Percentiles rank a stretch among this genome's conserved stretches.
phyloP scores from a whole-genome alignment of 2,888 invertebrate genomes.

The Athalia rosae region DNA sequence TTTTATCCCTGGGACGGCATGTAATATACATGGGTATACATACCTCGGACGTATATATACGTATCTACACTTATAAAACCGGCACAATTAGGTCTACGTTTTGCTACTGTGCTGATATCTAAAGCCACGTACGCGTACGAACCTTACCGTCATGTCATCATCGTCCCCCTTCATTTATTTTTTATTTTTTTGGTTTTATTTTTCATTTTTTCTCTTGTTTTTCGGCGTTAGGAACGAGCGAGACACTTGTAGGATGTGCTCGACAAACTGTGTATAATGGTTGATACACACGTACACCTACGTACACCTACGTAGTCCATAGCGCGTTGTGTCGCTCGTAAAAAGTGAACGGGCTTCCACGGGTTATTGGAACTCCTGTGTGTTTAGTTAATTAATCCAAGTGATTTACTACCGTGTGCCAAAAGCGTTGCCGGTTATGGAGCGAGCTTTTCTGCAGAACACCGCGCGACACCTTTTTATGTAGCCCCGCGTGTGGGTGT shows the following conservation, averaged over 20 bases:
- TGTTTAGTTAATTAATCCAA: constrained; percentile 38
- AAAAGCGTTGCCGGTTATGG: not conserved
- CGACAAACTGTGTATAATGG: no score
- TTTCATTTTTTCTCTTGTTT: not conserved
- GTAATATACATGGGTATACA: no score
- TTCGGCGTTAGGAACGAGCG: not conserved
- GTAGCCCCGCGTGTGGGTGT: not conserved
- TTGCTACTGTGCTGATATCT: not conserved
- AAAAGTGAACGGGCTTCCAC: not conserved
- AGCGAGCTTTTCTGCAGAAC: not conserved
- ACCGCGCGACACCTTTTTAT: not conserved
- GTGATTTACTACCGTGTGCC: constrained; percentile 31
- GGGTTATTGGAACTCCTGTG: constrained; percentile 17
- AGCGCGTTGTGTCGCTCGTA: constrained; percentile 1
- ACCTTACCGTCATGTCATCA: no score
- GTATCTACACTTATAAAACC: not conserved
- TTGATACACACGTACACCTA: no score
- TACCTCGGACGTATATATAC: no score
- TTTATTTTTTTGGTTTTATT: no score
- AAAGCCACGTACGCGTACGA: no score
- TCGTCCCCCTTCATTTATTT: no score
- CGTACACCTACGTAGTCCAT: no score
- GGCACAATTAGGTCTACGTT: constrained; percentile 8
- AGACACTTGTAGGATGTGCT: constrained; percentile 29
- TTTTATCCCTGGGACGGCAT: not conserved